Base-by-base conservation (phyloP, 2,113 vertebrate species). In the Eulemur macaco region DNA sequence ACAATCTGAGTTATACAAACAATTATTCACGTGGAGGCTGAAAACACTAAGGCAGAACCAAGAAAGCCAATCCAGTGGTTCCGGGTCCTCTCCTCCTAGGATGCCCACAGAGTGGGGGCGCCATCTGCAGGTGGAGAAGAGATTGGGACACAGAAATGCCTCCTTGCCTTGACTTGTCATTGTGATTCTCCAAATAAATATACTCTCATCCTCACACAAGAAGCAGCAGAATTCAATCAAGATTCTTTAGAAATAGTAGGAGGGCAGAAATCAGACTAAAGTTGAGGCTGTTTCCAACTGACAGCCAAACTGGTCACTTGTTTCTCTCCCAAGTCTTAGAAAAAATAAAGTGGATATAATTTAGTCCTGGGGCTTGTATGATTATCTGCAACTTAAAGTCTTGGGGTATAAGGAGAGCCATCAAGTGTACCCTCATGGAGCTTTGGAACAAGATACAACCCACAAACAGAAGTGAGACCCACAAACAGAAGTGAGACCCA, bases 221-320 rank as follows among this genome's bases (percentile, higher is more conserved):
- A 71, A 56, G 50, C 23, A 31, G 47, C 5, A 34, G 66, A 56
- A 39, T 60, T 77, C 69, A 52, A 45, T 37, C n/a, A 80, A 74
- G 25, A 56, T 18, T 91, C 60, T 83, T 73, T 80, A 95, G 88
- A 90, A 96, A 81, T 1, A 64, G 54, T 1, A 69, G 37, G 34
- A 89, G 47, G 64, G 27, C 29, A 56, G 23, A 69, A 39, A 31
- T 86, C 21, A 74, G 74, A 83, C 39, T 27, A 13, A 69, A 52
- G 42, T 39, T n/a, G 42, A 95, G 29, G 71, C 52, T 68, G n/a
- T 83, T 92, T 86, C 34, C 80, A 89, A 54, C 7, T 1, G 6
- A 71, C 37, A 96, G 14, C 73, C 37, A 66, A 69, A 58, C 13
- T 31, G 21, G 11, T 54, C 56, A 73, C 11, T 37, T 34, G 27